These are phyloP conservation scores for Lydus trimaculatus DNA, from an alignment of 2,888 invertebrate species.

Conservation along the genomic window DNA sequence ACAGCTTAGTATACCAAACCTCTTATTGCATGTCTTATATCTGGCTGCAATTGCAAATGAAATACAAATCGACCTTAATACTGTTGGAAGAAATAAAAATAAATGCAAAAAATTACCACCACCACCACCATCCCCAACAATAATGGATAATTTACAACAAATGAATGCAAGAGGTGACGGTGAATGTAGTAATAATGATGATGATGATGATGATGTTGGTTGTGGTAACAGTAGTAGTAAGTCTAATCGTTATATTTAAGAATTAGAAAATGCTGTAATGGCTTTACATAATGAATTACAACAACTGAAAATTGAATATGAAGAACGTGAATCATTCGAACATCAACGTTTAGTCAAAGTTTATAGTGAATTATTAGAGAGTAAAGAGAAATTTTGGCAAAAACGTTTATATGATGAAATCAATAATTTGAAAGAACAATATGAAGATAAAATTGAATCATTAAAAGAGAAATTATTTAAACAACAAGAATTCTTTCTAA, in stretches of 20 bases:
- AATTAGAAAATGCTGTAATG: neutral
- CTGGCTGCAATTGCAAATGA: slow-evolving; percentile 80
- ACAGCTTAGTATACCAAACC: too few relatives aligned
- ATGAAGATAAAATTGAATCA: neutral
- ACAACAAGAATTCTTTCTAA: neutral
- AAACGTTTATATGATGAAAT: neutral
- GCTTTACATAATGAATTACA: neutral
- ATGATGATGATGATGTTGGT: too few relatives aligned
- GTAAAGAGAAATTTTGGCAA: neutral
- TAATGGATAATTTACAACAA: too few relatives aligned
- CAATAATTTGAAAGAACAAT: neutral
- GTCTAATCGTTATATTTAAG: neutral
- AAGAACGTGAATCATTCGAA: neutral
- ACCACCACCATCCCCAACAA: neutral
- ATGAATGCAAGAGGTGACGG: neutral
- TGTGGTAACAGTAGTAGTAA: too few relatives aligned
- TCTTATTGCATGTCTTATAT: slow-evolving; percentile 77
- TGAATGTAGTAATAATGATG: neutral
- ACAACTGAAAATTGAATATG: neutral
- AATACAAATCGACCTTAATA: slow-evolving; percentile 53
- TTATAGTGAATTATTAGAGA: neutral
- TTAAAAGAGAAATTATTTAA: neutral
- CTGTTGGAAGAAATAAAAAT: neutral
- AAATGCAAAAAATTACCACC: neutral
- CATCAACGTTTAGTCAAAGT: neutral